A percentile compares a stretch with the other conserved stretches of the same genome.
phyloP scores from a whole-genome alignment of 2,113 vertebrate genomes.

The Dolichotis patagonum region DNA sequence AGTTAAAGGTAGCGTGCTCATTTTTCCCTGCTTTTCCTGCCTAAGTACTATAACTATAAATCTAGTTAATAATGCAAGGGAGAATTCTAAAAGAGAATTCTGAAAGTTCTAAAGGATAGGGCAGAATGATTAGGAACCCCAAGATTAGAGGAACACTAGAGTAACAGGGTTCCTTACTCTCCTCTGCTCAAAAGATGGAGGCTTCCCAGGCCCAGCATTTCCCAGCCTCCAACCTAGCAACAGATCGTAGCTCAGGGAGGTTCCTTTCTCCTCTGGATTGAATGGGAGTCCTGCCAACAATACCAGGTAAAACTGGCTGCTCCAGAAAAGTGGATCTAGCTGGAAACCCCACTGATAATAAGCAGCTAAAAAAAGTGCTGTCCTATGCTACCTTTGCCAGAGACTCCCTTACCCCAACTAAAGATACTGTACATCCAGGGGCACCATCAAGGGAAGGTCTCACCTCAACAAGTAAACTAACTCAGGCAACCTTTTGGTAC shows the following conservation, averaged over 20 bases:
- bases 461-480: background rate
- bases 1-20: background rate
- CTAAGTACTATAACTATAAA: background rate
- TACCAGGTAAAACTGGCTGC: background rate
- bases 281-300: background rate
- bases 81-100: background rate
- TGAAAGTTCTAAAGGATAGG: background rate
- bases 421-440: background rate
- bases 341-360: background rate
- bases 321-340: background rate
- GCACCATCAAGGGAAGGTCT: background rate
- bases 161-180: background rate
- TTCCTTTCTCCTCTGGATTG: background rate
- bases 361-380: background rate
- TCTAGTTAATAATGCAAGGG: slow-evolving; percentile 18
- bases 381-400: background rate
- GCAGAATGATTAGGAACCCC: background rate
- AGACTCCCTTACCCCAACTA: background rate
- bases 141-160: background rate
- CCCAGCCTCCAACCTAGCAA: background rate
- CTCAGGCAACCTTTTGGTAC: background rate
- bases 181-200: background rate
- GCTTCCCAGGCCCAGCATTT: background rate
- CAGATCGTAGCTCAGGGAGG: background rate
- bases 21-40: background rate